Conservation (phyloP, 2,888 invertebrate genomes). For the Sarcophaga rosellei region DNA sequence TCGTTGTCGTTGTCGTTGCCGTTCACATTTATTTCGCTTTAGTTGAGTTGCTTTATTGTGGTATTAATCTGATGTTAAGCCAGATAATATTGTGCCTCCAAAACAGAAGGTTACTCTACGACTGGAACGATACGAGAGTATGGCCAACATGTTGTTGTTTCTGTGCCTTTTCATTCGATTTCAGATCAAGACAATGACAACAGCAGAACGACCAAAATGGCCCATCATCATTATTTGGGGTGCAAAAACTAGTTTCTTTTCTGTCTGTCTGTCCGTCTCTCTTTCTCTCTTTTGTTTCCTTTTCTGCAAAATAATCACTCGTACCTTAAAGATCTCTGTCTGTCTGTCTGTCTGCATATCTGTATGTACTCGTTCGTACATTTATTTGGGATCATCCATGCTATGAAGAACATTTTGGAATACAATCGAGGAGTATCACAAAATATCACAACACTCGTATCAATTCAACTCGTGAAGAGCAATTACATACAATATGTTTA, state of each 20-base stretch:
- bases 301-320: conserved; percentile 68
- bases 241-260: conserved; percentile 66
- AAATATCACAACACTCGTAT: conserved; percentile 67
- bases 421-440: conserved; percentile 32
- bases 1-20: neutral
- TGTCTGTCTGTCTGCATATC: neutral
- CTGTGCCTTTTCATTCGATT: conserved; percentile 57
- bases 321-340: conserved; percentile 60
- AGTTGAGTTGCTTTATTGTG: conserved; percentile 63
- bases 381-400: conserved; percentile 10
- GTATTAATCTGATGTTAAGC: conserved; percentile 78
- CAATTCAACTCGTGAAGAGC: conserved; percentile 72
- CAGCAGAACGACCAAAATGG: conserved; percentile 49
- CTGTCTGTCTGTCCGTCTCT: neutral
- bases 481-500: conserved; percentile 81
- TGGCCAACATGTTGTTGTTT: conserved; percentile 13
- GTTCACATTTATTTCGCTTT: conserved; percentile 40
- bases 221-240: conserved; percentile 64
- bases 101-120: conserved; percentile 1
- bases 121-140: neutral
- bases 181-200: conserved; percentile 65
- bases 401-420: conserved; percentile 7
- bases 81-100: conserved; percentile 68
- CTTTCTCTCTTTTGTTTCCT: neutral
- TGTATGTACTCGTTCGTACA: conserved; percentile 5